These are phyloP conservation scores for Luffia ferchaultella DNA, from an alignment of 2,888 invertebrate genomes.

Conservation along the genomic window DNA sequence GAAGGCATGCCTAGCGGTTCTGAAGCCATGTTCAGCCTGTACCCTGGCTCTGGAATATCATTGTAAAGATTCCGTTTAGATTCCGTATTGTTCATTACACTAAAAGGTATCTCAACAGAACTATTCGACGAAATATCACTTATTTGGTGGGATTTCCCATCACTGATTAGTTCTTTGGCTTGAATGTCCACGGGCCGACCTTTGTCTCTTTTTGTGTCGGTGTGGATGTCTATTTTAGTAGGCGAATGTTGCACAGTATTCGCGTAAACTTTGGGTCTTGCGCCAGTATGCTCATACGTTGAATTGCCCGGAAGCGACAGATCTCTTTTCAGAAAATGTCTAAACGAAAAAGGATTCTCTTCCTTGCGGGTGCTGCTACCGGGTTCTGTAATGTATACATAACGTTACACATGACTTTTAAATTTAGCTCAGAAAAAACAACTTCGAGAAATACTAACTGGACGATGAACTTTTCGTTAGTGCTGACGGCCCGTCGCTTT, in stretches of 20 bases:
- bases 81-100: conserved; percentile 54
- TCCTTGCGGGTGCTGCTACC: conserved; percentile 64
- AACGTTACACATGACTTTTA: conserved; percentile 2
- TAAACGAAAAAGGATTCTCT: conserved; percentile 85
- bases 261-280: conserved; percentile 77
- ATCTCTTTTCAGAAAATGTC: conserved; percentile 81
- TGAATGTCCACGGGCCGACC: conserved; percentile 33
- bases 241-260: conserved; percentile 58
- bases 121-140: conserved; percentile 51
- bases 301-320: conserved; percentile 57
- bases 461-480: conserved; percentile 49
- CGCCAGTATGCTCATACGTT: conserved; percentile 75
- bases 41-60: conserved; percentile 43
- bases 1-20: conserved; percentile 68
- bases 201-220: conserved; percentile 40
- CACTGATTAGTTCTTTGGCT: conserved; percentile 44
- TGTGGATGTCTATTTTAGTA: conserved; percentile 41
- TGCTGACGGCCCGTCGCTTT: conserved; percentile 36
- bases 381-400: conserved; percentile 42
- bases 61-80: conserved; percentile 57
- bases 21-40: conserved; percentile 48
- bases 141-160: conserved; percentile 31
- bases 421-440: conserved; percentile 4
- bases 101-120: conserved; percentile 55
- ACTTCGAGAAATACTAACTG: conserved; percentile 38